These are phyloP conservation scores for Oceanodroma tethys DNA, from an alignment of 2,113 vertebrate species.

Conservation along the genomic window DNA sequence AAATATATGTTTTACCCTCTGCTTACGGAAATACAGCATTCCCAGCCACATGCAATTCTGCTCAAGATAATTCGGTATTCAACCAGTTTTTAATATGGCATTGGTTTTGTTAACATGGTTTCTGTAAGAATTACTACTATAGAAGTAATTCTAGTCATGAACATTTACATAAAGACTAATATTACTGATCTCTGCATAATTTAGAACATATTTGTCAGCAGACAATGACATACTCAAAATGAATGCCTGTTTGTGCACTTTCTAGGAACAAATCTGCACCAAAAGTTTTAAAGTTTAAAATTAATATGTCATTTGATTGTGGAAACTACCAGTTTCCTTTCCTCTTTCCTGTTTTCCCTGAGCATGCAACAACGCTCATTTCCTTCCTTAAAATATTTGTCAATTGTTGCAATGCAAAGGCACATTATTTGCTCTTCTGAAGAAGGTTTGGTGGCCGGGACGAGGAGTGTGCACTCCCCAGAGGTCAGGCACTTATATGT, in stretches of 20 bases:
- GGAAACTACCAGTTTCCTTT: not conserved
- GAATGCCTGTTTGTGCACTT: not conserved
- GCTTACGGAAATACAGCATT: not conserved
- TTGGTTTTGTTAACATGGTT: not conserved
- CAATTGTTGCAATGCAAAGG: not conserved
- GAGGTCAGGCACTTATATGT: not conserved
- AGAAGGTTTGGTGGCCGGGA: not conserved
- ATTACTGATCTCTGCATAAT: not conserved
- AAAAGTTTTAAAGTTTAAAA: not conserved
- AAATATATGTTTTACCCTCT: not conserved
- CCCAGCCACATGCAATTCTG: not conserved
- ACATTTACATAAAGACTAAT: not conserved
- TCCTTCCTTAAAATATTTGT: not conserved
- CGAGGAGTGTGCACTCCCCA: not conserved
- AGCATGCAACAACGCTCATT: not conserved
- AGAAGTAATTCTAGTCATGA: not conserved
- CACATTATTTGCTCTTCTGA: not conserved
- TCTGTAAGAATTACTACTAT: not conserved
- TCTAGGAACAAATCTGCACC: not conserved
- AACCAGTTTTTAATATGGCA: not conserved
- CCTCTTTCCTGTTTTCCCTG: not conserved
- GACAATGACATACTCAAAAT: not conserved
- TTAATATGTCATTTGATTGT: not conserved
- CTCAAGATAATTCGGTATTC: not conserved
- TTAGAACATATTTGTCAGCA: not conserved